Evolutionary conservation across 2,797 vertebrate genomes (phyloP).

Genomic region (Squalus acanthias): DNA sequence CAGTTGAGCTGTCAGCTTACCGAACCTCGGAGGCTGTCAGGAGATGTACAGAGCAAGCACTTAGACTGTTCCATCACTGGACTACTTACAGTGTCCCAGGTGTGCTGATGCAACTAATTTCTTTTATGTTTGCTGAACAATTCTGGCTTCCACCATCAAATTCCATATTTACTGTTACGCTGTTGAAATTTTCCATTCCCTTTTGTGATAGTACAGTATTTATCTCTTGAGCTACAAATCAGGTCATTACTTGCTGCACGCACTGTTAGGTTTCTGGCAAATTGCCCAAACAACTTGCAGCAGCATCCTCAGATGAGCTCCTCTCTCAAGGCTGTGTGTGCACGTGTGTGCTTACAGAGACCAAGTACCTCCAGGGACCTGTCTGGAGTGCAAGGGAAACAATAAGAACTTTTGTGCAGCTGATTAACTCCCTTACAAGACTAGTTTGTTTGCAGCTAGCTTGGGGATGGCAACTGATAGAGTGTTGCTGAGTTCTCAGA

Average conservation of each 20-base stretch:
- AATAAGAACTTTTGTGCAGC: conserved; percentile 5
- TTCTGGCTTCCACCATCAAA: neutral
- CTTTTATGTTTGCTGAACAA: neutral
- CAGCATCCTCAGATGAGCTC: neutral
- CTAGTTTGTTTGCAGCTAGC: conserved; percentile 11
- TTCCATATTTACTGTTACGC: neutral
- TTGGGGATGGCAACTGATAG: conserved; percentile 16
- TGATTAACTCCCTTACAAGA: conserved; percentile 28
- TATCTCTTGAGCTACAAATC: neutral
- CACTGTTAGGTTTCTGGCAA: conserved; percentile 1
- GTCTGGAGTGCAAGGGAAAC: conserved; percentile 13
- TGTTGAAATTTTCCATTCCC: conserved; percentile 14
- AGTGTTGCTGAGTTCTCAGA: neutral
- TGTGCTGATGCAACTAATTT: neutral
- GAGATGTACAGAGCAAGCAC: neutral
- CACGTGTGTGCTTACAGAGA: neutral
- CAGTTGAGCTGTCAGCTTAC: neutral
- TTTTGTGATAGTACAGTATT: conserved; percentile 14
- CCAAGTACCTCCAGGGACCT: neutral
- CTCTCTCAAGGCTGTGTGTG: neutral
- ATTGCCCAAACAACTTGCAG: neutral
- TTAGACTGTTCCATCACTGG: neutral
- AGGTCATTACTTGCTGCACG: conserved; percentile 28
- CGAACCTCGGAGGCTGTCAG: neutral
- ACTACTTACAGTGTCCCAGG: neutral